Percentiles rank a stretch among this genome's conserved stretches.
Evolutionary conservation across 2,113 vertebrate species (phyloP).

Genomic region (Mystacornis crossleyi): DNA sequence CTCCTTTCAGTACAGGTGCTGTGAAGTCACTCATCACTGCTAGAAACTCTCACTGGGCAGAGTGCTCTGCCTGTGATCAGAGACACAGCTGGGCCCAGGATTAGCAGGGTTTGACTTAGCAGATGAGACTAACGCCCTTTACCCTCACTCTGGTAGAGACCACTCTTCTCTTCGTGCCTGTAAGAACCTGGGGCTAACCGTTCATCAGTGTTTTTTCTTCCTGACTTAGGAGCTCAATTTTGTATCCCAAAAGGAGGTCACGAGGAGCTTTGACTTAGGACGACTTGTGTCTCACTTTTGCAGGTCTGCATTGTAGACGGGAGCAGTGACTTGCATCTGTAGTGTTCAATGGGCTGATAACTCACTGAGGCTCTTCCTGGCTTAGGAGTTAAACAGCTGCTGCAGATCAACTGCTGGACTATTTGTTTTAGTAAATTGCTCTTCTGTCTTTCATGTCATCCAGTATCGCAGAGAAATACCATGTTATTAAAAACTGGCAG

Average conservation of each 20-base stretch:
- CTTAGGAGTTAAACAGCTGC: background rate
- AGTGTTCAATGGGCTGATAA: background rate
- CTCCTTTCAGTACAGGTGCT: background rate
- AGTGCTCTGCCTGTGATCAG: background rate
- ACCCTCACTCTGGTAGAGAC: background rate
- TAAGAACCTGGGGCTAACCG: background rate
- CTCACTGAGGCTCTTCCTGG: background rate
- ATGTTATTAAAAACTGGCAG: background rate
- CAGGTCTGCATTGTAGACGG: background rate
- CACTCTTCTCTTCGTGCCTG: rapidly evolving
- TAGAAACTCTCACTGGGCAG: background rate
- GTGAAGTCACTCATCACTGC: background rate
- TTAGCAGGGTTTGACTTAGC: background rate
- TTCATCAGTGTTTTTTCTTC: background rate
- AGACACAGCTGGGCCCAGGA: background rate
- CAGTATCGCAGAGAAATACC: background rate
- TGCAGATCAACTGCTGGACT: background rate
- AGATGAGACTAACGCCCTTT: background rate
- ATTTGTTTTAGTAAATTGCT: slow-evolving; percentile 18
- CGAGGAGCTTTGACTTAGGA: background rate
- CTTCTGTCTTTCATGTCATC: background rate
- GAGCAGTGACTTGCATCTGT: background rate
- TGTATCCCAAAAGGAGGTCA: background rate
- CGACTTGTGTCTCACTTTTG: background rate
- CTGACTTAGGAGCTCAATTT: background rate